phyloP scores from a whole-genome alignment of 2,113 vertebrate genomes.

The Myocastor coypus region DNA sequence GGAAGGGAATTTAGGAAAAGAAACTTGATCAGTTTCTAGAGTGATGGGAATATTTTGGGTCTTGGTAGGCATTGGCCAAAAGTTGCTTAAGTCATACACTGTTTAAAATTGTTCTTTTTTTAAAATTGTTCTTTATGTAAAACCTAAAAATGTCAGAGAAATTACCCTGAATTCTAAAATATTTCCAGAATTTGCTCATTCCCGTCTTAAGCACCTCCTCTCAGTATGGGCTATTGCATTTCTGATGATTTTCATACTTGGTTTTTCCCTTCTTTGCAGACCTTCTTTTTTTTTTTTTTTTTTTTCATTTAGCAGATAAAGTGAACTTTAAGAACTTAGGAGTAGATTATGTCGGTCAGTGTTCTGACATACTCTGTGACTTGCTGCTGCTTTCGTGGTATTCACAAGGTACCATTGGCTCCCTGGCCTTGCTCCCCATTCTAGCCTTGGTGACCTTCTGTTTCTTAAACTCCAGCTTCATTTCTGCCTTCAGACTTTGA shows the following conservation, averaged over 20 bases:
- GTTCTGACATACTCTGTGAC: neutral
- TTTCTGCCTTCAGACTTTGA: neutral
- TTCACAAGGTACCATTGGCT: neutral
- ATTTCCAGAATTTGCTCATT: neutral
- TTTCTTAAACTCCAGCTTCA: neutral
- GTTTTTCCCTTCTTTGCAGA: slow-evolving; percentile 16
- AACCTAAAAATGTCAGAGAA: slow-evolving; percentile 8
- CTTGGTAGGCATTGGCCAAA: neutral
- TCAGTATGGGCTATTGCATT: neutral
- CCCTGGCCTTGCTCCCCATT: neutral
- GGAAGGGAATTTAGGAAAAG: neutral
- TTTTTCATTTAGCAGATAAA: neutral
- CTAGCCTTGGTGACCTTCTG: neutral
- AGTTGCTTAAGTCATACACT: neutral
- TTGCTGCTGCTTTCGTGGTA: neutral
- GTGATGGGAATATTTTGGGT: neutral
- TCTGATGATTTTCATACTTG: neutral
- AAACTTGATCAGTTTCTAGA: slow-evolving; percentile 21
- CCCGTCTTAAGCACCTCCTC: neutral
- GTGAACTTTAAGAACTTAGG: neutral
- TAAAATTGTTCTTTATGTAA: neutral
- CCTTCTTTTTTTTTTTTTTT: neutral
- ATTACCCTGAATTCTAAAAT: slow-evolving; percentile 18
- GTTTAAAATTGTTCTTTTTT: neutral
- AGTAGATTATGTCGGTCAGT: neutral